Base-by-base conservation (phyloP, 2,888 invertebrate species). In the Xestia xanthographa region DNA sequence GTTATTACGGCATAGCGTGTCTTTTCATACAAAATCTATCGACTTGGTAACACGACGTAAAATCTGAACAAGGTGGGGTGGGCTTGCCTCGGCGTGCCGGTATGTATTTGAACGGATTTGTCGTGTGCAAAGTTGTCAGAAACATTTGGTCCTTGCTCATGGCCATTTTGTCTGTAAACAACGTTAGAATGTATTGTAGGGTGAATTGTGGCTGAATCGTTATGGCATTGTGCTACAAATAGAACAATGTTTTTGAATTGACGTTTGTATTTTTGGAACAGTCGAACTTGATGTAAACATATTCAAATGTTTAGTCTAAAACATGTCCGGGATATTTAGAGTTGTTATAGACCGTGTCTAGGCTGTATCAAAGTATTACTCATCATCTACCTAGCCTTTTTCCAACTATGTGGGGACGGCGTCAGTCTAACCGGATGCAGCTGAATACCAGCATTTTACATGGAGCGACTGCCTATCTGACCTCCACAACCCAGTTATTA, bases 41-140 rank as follows among this genome's bases (percentile, higher is more conserved):
- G 76, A 72, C 48, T 56, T 73, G 12, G 66, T 77, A 70, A 67
- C 68, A 83, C 76, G 34, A 65, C 12, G 43, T 67, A 71, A 70
- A 68, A 50, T 58, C 50, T 72, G 68, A 63, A 84, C 68, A 72
- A 77, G 60, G 60, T 72, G 62, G 62, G 48, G 45, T 43, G 63
- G 38, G 56, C 79, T 89, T 94, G 96, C 96, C 96, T 96, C 93
- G 95, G 87, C 93, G 93, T 89, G 92, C 66, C 66, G 94, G 93
- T 65, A 90, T 68, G 67, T 83, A 56, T 94, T 93, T 95, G 90
- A 96, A 96, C 56, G 96, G 95, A 85, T 95, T 94, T 72, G 92
- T 95, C 5, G 96, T 96, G 89, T 94, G 95, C 87, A 96, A 92
- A 67, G 95, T 92, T 17, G 95, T 92, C 87, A 96, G 77, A 85